These are phyloP conservation scores for Halyomorpha halys DNA, from an alignment of 1,140 invertebrate genomes.

Conservation along the genomic window DNA sequence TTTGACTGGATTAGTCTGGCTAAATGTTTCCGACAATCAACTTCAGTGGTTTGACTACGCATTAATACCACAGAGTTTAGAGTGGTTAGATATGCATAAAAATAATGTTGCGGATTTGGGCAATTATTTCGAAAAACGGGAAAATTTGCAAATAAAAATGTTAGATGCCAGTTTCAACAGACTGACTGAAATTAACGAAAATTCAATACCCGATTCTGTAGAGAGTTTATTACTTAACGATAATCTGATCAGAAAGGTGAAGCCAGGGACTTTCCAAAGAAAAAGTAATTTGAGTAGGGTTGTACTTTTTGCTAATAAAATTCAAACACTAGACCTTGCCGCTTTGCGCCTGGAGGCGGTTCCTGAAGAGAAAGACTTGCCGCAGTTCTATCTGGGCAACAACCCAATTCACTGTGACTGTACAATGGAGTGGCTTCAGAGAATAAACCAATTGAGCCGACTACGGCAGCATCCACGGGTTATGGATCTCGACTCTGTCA, in stretches of 20 bases:
- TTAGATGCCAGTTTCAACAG: slow-evolving; percentile 65
- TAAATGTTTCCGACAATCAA: slow-evolving; percentile 59
- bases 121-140: slow-evolving; percentile 48
- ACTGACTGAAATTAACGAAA: slow-evolving; percentile 52
- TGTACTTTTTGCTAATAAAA: slow-evolving; percentile 61
- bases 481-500: slow-evolving; percentile 37
- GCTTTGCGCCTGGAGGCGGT: slow-evolving; percentile 56
- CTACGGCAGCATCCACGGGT: slow-evolving; percentile 41
- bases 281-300: slow-evolving; percentile 59
- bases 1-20: slow-evolving; percentile 52
- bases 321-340: slow-evolving; percentile 58
- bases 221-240: slow-evolving; percentile 65
- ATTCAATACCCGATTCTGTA: slow-evolving; percentile 58
- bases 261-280: slow-evolving; percentile 59
- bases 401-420: slow-evolving; percentile 77
- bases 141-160: slow-evolving; percentile 56
- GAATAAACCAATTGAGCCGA: slow-evolving; percentile 58
- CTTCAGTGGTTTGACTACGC: slow-evolving; percentile 55
- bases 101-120: slow-evolving; percentile 54
- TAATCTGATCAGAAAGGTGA: slow-evolving; percentile 57
- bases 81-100: slow-evolving; percentile 59
- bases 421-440: slow-evolving; percentile 73
- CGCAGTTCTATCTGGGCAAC: slow-evolving; percentile 66
- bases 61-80: slow-evolving; percentile 51
- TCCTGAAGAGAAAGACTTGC: slow-evolving; percentile 50